These are phyloP conservation scores for Ceratina australensis DNA, from an alignment of 1,140 invertebrate species.

Conservation along the genomic window DNA sequence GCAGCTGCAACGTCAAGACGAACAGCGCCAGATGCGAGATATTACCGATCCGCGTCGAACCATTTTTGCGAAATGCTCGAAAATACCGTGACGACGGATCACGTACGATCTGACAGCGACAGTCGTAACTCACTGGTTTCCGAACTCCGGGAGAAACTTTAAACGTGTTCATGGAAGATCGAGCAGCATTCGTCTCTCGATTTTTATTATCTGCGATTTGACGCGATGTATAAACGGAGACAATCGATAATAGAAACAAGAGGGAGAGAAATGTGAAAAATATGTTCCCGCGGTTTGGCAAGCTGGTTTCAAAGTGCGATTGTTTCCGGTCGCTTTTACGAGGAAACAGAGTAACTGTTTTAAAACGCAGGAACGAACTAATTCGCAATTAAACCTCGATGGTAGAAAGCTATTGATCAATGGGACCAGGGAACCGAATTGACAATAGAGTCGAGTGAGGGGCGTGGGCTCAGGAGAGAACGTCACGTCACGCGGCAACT, in stretches of 20 bases:
- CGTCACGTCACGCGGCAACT: background rate
- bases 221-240: no score
- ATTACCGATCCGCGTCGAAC: background rate
- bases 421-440: background rate
- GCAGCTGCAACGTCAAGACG: background rate
- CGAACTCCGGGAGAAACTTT: slow-evolving; percentile 13
- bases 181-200: slow-evolving; percentile 9
- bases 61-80: background rate
- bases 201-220: no score
- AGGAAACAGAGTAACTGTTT: no score
- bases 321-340: no score
- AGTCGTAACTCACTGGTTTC: background rate
- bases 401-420: background rate
- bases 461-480: background rate
- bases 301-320: no score
- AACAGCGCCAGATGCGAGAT: background rate
- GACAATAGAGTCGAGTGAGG: background rate
- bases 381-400: no score
- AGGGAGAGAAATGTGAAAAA: no score
- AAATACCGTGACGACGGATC: background rate
- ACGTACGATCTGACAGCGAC: slow-evolving; percentile 3
- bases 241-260: no score
- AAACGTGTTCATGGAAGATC: slow-evolving; percentile 38
- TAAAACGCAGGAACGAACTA: no score
- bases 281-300: no score